A percentile compares a stretch with the other conserved stretches of the same genome.
Evolutionary conservation across 2,888 invertebrate genomes (phyloP).

Genomic region (Parnassius apollo): DNA sequence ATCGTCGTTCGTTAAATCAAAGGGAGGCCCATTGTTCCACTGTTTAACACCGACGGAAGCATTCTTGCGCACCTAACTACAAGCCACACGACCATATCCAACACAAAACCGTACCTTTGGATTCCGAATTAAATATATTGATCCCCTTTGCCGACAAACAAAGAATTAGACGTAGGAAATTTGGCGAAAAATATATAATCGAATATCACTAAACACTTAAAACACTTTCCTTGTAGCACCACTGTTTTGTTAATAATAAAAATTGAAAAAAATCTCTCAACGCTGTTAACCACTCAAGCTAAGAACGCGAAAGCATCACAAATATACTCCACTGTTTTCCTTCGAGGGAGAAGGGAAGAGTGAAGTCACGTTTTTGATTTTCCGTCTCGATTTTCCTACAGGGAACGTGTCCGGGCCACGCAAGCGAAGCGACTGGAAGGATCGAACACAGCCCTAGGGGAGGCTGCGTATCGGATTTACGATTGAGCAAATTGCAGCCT

Average conservation of each 20-base stretch:
- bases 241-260: constrained; percentile 36
- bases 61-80: constrained; percentile 62
- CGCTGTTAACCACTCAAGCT: constrained; percentile 70
- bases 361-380: constrained; percentile 55
- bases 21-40: constrained; percentile 54
- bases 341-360: constrained; percentile 65
- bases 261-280: constrained; percentile 41
- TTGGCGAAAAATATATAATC: constrained; percentile 27
- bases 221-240: constrained; percentile 35
- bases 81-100: constrained; percentile 73
- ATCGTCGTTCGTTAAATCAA: constrained; percentile 31
- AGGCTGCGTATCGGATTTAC: constrained; percentile 71
- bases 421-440: constrained; percentile 77
- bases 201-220: constrained; percentile 39
- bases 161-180: constrained; percentile 41
- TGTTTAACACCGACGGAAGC: constrained; percentile 60
- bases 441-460: constrained; percentile 77
- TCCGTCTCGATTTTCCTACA: constrained; percentile 43
- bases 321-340: constrained; percentile 55
- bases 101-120: constrained; percentile 70
- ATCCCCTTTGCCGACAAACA: constrained; percentile 54
- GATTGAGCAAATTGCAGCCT: constrained; percentile 40
- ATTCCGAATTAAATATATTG: constrained; percentile 30
- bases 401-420: constrained; percentile 69
- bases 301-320: constrained; percentile 66